phyloP scores from a whole-genome alignment of 2,888 invertebrate species.

The Apantesis nais region DNA sequence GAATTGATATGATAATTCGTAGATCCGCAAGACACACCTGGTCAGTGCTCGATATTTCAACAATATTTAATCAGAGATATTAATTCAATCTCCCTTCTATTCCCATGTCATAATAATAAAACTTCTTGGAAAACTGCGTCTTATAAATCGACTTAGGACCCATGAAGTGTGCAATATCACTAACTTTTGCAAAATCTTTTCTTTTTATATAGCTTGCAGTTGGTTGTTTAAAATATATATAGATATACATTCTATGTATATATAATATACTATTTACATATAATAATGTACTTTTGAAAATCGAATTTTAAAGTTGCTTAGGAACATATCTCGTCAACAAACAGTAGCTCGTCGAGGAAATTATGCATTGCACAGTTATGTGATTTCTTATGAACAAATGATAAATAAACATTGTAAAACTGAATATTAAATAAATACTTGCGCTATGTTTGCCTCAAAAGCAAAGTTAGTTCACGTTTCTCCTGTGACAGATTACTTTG shows the following conservation, averaged over 20 bases:
- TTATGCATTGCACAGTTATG: too few relatives aligned
- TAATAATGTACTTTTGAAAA: too few relatives aligned
- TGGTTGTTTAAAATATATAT: too few relatives aligned
- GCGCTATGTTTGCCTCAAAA: neutral
- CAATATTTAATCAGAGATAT: too few relatives aligned
- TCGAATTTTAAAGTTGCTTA: too few relatives aligned
- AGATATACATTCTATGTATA: too few relatives aligned
- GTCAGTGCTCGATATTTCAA: neutral
- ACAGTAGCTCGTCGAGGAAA: too few relatives aligned
- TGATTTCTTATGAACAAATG: too few relatives aligned
- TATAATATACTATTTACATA: too few relatives aligned
- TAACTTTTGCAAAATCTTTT: neutral
- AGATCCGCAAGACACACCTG: constrained; percentile 9
- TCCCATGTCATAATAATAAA: neutral
- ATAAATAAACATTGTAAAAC: too few relatives aligned
- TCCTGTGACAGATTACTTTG: neutral
- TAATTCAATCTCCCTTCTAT: neutral
- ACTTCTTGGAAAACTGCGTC: neutral
- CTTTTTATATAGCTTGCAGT: neutral
- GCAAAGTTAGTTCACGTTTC: neutral
- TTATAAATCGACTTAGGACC: neutral
- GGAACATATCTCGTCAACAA: too few relatives aligned
- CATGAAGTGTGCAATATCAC: neutral
- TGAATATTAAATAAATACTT: neutral
- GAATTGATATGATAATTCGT: constrained; percentile 17